Conservation (phyloP, 1,140 invertebrate genomes). For the Atta cephalotes region DNA sequence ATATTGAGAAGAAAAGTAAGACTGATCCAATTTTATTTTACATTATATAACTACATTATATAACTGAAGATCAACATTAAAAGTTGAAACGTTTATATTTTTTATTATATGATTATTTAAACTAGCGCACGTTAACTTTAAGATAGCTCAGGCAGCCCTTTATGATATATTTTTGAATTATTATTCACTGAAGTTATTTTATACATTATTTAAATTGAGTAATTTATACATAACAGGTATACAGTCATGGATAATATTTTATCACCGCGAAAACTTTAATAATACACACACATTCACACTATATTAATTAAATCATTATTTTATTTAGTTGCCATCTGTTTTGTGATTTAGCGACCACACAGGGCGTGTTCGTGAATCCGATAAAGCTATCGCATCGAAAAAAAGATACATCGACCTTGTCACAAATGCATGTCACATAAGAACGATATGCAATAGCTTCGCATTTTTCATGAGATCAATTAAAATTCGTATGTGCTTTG, state of each 20-base stretch:
- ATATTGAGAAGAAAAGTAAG: too few relatives aligned
- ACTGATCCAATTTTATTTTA: too few relatives aligned
- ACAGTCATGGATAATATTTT: neutral
- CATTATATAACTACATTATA: too few relatives aligned
- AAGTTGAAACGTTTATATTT: too few relatives aligned
- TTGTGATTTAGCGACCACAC: neutral
- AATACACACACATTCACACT: neutral
- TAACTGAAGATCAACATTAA: too few relatives aligned
- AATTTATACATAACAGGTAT: neutral
- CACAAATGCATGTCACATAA: neutral
- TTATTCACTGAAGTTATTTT: too few relatives aligned
- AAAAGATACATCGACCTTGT: neutral
- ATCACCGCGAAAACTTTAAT: neutral
- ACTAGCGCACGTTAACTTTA: too few relatives aligned
- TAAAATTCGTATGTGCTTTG: neutral
- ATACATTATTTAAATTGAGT: too few relatives aligned
- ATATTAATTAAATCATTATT: constrained; percentile 11
- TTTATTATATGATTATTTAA: too few relatives aligned
- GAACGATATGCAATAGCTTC: neutral
- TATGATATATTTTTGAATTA: too few relatives aligned
- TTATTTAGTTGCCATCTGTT: constrained; percentile 4
- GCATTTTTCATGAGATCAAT: neutral
- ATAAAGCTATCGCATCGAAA: neutral
- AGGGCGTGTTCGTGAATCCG: neutral
- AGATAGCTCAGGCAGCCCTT: too few relatives aligned